Conservation (phyloP, 2,797 vertebrate genomes). For the Kryptolebias ocellatus region DNA sequence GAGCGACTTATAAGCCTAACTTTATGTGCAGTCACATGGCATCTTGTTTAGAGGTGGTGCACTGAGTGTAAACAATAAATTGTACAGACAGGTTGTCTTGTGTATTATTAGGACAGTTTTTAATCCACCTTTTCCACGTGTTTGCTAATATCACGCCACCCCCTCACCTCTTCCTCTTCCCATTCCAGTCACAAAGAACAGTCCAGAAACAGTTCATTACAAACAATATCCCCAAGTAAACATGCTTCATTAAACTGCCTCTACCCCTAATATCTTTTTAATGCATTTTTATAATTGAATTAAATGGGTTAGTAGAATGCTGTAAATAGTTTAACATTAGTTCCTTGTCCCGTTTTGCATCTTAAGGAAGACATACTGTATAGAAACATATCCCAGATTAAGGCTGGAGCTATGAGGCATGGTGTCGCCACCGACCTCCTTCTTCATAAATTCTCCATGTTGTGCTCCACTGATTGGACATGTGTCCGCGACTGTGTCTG, state of each 20-base stretch:
- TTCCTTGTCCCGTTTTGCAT: constrained; percentile 29
- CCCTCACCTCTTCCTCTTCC: constrained; percentile 53
- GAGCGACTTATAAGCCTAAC: background rate
- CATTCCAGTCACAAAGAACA: constrained; percentile 72
- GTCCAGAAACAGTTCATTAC: constrained; percentile 84
- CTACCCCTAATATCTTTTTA: constrained; percentile 88
- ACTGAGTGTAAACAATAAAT: background rate
- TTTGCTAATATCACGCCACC: constrained; percentile 17
- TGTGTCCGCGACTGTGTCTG: constrained; percentile 35
- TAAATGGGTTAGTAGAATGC: constrained; percentile 84
- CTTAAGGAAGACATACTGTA: constrained; percentile 42
- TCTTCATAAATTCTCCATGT: constrained; percentile 57
- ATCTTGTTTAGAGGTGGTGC: constrained; percentile 6
- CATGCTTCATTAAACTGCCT: constrained; percentile 87
- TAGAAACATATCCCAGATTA: constrained; percentile 38
- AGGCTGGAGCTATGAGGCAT: constrained; percentile 51
- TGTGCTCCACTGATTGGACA: constrained; percentile 47
- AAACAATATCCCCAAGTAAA: constrained; percentile 87
- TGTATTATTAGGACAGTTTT: constrained; percentile 24
- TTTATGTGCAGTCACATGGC: constrained; percentile 1
- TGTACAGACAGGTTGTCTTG: background rate
- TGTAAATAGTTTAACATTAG: constrained; percentile 78
- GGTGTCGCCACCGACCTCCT: constrained; percentile 50
- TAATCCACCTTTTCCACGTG: constrained; percentile 53
- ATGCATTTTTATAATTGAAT: constrained; percentile 90